Conservation (phyloP, 1,140 invertebrate species). For the Drosophila tani region DNA sequence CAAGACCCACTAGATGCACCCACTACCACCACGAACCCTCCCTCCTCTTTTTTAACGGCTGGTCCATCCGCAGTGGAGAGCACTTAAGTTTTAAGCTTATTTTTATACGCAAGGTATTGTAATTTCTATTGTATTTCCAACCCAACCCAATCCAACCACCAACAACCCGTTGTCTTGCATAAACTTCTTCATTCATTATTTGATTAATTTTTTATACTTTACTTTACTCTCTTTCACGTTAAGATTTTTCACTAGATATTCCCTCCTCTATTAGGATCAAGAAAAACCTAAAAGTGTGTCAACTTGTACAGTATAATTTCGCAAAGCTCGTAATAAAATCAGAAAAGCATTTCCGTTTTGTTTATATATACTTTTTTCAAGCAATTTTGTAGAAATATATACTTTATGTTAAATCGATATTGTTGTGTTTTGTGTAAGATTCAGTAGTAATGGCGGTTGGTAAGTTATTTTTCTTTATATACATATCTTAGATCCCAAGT, state of each 20-base stretch:
- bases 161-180: slow-evolving; percentile 32
- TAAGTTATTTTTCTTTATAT: no score
- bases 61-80: slow-evolving; percentile 70
- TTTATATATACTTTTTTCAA: slow-evolving; percentile 33
- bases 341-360: slow-evolving; percentile 74
- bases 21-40: slow-evolving; percentile 28
- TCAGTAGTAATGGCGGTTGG: neutral
- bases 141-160: neutral
- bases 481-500: no score
- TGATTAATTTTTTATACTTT: slow-evolving; percentile 60
- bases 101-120: slow-evolving; percentile 77
- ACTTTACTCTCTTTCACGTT: slow-evolving; percentile 53
- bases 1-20: slow-evolving; percentile 26
- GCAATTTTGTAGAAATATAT: slow-evolving; percentile 43
- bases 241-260: slow-evolving; percentile 56
- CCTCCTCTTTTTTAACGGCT: slow-evolving; percentile 55
- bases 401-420: slow-evolving; percentile 36
- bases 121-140: slow-evolving; percentile 78
- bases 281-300: slow-evolving; percentile 68
- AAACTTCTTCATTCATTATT: slow-evolving; percentile 58
- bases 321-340: slow-evolving; percentile 74
- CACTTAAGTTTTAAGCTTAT: slow-evolving; percentile 70
- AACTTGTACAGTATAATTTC: slow-evolving; percentile 74
- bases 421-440: slow-evolving; percentile 1
- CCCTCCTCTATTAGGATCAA: slow-evolving; percentile 40